These are phyloP conservation scores for Pterocles burchelli DNA, from an alignment of 2,113 vertebrate species.

Conservation along the genomic window DNA sequence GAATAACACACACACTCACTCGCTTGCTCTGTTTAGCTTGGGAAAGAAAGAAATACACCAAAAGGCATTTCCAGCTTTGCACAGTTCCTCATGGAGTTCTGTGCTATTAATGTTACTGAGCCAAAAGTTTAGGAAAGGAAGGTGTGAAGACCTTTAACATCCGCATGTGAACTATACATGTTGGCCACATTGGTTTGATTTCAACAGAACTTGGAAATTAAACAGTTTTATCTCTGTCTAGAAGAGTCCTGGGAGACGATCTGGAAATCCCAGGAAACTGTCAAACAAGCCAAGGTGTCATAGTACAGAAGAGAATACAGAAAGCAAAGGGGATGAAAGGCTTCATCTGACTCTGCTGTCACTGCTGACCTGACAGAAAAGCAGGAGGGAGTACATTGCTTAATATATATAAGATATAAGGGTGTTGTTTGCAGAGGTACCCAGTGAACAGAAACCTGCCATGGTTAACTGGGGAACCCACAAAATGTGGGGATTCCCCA, in stretches of 20 bases:
- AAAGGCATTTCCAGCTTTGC: background rate
- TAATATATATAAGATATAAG: background rate
- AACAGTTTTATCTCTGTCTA: background rate
- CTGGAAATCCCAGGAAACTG: background rate
- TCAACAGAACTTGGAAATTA: background rate
- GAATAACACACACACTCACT: background rate
- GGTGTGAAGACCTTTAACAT: background rate
- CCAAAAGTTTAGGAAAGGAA: background rate
- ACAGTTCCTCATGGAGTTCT: background rate
- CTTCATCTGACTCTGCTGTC: background rate
- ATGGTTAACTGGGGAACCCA: background rate
- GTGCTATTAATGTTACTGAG: background rate
- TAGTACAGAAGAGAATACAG: background rate
- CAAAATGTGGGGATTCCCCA: background rate
- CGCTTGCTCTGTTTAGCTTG: background rate
- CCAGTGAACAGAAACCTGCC: background rate
- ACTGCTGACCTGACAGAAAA: background rate
- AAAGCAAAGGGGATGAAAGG: background rate
- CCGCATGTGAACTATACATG: rapidly evolving
- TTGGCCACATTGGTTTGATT: background rate
- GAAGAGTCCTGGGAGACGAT: background rate
- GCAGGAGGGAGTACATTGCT: background rate
- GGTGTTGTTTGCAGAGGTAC: background rate
- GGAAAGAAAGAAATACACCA: background rate
- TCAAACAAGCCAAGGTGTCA: background rate